These are phyloP conservation scores for Heptranchias perlo DNA, from an alignment of 2,113 vertebrate species.

Conservation along the genomic window DNA sequence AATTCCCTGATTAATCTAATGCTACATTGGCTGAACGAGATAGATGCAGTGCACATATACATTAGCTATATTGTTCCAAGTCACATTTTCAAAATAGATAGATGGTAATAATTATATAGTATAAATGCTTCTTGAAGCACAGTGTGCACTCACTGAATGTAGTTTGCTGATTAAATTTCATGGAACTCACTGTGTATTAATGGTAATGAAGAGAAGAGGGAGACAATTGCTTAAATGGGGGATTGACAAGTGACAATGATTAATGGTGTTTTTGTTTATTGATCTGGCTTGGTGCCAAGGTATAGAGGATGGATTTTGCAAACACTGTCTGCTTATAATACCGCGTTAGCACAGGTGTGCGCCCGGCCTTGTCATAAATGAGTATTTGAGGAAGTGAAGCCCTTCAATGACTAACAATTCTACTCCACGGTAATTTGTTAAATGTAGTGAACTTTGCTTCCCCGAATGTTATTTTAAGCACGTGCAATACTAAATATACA, in stretches of 20 bases:
- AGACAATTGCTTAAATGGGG: slow-evolving; percentile 52
- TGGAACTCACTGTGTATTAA: slow-evolving; percentile 40
- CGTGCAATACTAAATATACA: neutral
- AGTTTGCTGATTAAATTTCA: slow-evolving; percentile 41
- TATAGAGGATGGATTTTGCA: slow-evolving; percentile 40
- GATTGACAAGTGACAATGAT: slow-evolving; percentile 53
- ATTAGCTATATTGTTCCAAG: neutral
- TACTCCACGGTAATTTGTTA: slow-evolving; percentile 1
- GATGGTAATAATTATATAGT: slow-evolving; percentile 13
- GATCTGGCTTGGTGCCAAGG: slow-evolving; percentile 42
- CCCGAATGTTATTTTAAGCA: neutral
- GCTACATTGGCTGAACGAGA: neutral
- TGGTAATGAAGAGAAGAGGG: slow-evolving; percentile 46
- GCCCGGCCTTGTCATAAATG: slow-evolving; percentile 2
- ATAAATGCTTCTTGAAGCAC: slow-evolving; percentile 37
- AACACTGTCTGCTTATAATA: slow-evolving; percentile 38
- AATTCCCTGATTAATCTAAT: neutral
- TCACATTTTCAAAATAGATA: neutral
- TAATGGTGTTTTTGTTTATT: slow-evolving; percentile 51
- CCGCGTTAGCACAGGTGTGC: neutral
- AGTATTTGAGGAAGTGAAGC: slow-evolving; percentile 29
- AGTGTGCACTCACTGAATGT: slow-evolving; percentile 33
- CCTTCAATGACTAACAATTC: neutral
- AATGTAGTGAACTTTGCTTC: neutral
- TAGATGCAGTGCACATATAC: neutral